These are phyloP conservation scores for Catharus bicknelli DNA, from an alignment of 2,113 vertebrate genomes.

Conservation along the genomic window DNA sequence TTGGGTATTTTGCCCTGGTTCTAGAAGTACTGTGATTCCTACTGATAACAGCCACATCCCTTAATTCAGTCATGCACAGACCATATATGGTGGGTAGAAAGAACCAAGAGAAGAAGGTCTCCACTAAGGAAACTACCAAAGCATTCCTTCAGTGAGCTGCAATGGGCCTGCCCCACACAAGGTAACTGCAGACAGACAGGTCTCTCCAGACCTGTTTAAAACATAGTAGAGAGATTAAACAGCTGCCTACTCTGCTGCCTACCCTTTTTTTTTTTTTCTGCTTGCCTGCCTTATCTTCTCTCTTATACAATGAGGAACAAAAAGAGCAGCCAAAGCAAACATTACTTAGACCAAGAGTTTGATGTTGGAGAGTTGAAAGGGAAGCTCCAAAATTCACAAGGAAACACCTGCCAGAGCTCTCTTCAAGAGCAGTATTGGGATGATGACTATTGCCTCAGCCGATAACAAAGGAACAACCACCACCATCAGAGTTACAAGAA, in stretches of 20 bases:
- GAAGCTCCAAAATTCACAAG: neutral
- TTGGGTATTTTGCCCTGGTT: neutral
- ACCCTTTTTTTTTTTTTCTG: neutral
- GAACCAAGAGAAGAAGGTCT: neutral
- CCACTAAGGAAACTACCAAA: neutral
- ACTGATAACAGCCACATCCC: neutral
- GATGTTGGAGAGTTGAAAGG: neutral
- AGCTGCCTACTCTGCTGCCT: neutral
- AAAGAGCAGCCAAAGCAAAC: neutral
- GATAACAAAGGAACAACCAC: neutral
- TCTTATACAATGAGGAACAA: neutral
- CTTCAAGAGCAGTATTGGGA: neutral
- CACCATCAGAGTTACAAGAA: neutral
- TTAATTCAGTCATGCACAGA: neutral
- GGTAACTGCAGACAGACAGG: neutral
- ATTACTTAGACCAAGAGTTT: neutral
- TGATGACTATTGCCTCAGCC: neutral
- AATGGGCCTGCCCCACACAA: neutral
- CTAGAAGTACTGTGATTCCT: neutral
- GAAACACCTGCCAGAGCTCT: neutral
- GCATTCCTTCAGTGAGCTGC: neutral
- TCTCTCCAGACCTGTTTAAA: neutral
- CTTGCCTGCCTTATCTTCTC: neutral
- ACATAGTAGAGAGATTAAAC: neutral
- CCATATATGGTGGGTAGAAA: neutral